Evolutionary conservation across 2,888 invertebrate genomes (phyloP).

Genomic region (Acleris laterana): DNA sequence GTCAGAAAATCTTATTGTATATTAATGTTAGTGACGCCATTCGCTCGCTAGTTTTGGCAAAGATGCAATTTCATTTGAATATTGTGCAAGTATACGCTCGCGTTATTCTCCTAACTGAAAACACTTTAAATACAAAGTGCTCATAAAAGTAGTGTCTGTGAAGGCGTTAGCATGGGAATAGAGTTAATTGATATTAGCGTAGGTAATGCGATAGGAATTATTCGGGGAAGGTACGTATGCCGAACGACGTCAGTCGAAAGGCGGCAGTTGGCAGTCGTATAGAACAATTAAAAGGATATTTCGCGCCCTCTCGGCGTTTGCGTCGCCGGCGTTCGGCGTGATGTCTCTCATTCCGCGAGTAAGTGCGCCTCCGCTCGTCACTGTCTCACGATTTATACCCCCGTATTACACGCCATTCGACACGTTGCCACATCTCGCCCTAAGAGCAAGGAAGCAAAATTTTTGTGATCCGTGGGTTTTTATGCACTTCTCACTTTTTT

Average conservation of each 20-base stretch:
- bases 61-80: conserved; percentile 85
- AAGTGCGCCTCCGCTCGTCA: conserved; percentile 76
- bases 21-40: conserved; percentile 80
- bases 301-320: conserved; percentile 36
- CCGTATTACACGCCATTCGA: conserved; percentile 83
- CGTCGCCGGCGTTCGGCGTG: conserved; percentile 52
- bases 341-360: conserved; percentile 74
- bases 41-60: conserved; percentile 82
- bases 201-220: conserved; percentile 25
- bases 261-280: conserved; percentile 33
- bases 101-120: conserved; percentile 68
- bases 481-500: no score
- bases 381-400: conserved; percentile 78
- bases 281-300: conserved; percentile 44
- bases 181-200: conserved; percentile 61
- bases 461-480: background rate
- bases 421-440: conserved; percentile 66
- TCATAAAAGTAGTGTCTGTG: conserved; percentile 68
- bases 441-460: conserved; percentile 49
- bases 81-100: conserved; percentile 78
- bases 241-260: conserved; percentile 37
- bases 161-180: conserved; percentile 52
- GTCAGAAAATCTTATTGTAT: conserved; percentile 78
- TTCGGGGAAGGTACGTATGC: conserved; percentile 27
- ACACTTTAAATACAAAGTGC: conserved; percentile 78